A percentile compares a stretch with the other conserved stretches of the same genome.
Evolutionary conservation across 2,888 invertebrate species (phyloP).

Genomic region (Hesperia comma): DNA sequence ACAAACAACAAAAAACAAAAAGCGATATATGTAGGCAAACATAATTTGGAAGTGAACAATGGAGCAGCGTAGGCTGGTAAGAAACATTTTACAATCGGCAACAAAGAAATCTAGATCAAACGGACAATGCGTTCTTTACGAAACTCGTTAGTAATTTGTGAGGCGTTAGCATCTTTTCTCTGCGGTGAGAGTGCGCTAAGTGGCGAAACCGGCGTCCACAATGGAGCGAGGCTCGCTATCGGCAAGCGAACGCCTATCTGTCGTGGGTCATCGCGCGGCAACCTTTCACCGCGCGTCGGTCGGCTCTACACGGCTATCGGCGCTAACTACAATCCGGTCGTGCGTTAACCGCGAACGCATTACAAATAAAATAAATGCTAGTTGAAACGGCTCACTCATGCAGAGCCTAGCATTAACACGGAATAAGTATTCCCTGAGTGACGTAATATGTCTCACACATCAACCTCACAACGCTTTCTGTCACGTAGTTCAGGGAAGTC

Average conservation of each 20-base stretch:
- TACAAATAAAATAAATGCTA: neutral
- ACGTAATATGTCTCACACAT: no score
- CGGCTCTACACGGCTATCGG: neutral
- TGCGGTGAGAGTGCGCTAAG: constrained; percentile 75
- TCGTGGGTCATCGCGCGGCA: constrained; percentile 66
- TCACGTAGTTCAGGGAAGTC: no score
- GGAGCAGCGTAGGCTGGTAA: constrained; percentile 47
- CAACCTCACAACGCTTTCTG: no score
- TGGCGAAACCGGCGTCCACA: constrained; percentile 72
- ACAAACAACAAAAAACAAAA: constrained; percentile 15
- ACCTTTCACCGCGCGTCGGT: constrained; percentile 63
- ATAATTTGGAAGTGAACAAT: constrained; percentile 49
- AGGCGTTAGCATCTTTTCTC: constrained; percentile 70
- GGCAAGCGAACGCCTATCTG: constrained; percentile 49
- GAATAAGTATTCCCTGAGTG: no score
- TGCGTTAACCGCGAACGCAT: constrained; percentile 10
- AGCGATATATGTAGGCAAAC: constrained; percentile 35
- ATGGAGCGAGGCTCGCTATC: constrained; percentile 60
- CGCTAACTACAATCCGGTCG: neutral
- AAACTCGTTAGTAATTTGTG: constrained; percentile 73
- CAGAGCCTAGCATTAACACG: no score
- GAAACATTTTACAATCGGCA: constrained; percentile 54
- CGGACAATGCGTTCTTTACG: constrained; percentile 76
- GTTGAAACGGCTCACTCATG: no score
- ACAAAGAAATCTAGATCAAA: constrained; percentile 76